Conservation (phyloP, 2,113 vertebrate genomes). For the Vicugna pacos region DNA sequence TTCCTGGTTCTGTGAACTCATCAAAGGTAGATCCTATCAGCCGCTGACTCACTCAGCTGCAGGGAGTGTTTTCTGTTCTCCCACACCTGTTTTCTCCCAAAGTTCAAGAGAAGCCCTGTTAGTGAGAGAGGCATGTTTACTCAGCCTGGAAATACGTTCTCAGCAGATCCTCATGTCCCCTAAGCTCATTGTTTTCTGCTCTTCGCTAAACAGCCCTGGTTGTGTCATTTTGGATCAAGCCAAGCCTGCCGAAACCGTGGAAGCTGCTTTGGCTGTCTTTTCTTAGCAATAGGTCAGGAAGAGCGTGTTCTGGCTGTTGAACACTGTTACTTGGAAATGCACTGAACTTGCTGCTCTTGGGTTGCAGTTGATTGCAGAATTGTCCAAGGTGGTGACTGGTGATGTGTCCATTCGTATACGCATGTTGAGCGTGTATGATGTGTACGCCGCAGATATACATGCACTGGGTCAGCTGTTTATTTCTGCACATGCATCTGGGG, state of each 20-base stretch:
- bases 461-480: neutral
- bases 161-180: neutral
- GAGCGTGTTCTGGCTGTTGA: neutral
- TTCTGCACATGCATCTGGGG: neutral
- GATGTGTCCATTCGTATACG: neutral
- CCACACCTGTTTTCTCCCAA: neutral
- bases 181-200: neutral
- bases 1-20: neutral
- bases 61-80: neutral
- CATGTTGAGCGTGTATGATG: neutral
- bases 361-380: neutral
- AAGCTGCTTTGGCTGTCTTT: neutral
- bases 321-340: neutral
- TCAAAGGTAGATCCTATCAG: neutral
- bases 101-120: neutral
- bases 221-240: neutral
- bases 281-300: conserved; percentile 6
- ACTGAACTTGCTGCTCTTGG: neutral
- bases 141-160: neutral
- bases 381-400: neutral
- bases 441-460: neutral
- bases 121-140: neutral
- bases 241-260: neutral
- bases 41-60: neutral
- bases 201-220: neutral